Evolutionary conservation across 2,888 invertebrate species (phyloP).

Genomic region (Elmis aenea): DNA sequence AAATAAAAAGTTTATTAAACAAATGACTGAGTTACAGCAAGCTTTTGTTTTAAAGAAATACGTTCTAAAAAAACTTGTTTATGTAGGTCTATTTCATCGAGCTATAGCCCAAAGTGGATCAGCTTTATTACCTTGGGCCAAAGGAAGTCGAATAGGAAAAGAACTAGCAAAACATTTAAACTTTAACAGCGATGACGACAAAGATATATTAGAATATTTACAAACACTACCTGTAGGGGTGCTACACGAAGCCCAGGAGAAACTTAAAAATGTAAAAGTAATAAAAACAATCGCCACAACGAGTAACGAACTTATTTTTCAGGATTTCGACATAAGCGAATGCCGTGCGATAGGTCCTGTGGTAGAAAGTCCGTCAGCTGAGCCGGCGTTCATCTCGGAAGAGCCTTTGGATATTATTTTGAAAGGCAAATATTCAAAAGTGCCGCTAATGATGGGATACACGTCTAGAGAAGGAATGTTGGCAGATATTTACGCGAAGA

Average conservation of each 20-base stretch:
- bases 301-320: too few species aligned
- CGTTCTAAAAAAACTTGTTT: too few species aligned
- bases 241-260: conserved; percentile 27
- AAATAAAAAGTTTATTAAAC: too few species aligned
- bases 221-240: conserved; percentile 25
- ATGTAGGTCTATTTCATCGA: conserved; percentile 38
- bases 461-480: conserved; percentile 16
- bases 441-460: conserved; percentile 20
- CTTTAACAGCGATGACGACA: conserved; percentile 33
- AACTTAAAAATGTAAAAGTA: conserved; percentile 30
- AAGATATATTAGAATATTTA: conserved; percentile 31
- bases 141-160: conserved; percentile 34
- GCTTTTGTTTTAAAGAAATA: neutral
- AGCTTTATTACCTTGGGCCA: conserved; percentile 33
- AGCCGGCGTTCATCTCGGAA: conserved; percentile 30
- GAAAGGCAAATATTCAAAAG: conserved; percentile 27
- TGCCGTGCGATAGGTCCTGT: conserved; percentile 19
- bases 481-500: conserved; percentile 11
- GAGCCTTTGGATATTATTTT: conserved; percentile 34
- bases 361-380: conserved; percentile 25
- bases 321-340: conserved; percentile 8
- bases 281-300: too few species aligned
- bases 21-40: neutral
- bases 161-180: conserved; percentile 34
- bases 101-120: conserved; percentile 39